phyloP scores from a whole-genome alignment of 2,797 vertebrate genomes.

The Coregonus ussuriensis region DNA sequence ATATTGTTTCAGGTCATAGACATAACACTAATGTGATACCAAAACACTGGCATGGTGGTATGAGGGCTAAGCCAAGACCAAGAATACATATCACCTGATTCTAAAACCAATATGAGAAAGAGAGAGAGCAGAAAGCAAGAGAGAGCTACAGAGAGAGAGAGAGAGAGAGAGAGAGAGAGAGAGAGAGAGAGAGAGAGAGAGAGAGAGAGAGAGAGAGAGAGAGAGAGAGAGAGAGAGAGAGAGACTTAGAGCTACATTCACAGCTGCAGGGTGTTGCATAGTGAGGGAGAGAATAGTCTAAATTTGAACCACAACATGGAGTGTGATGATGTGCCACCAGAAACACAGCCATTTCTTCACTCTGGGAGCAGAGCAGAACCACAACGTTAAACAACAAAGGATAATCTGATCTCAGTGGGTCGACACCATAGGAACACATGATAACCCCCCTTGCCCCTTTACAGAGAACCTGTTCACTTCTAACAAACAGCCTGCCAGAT shows the following conservation, averaged over 20 bases:
- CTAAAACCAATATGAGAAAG: slow-evolving; percentile 11
- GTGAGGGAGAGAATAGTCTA: slow-evolving; percentile 55
- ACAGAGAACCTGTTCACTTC: slow-evolving; percentile 22
- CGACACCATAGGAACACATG: slow-evolving; percentile 43
- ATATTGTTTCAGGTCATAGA: not conserved
- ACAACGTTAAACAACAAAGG: slow-evolving; percentile 37
- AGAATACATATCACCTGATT: not conserved
- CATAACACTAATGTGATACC: not conserved
- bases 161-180: not conserved
- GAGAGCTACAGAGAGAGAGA: not conserved
- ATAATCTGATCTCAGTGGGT: slow-evolving; percentile 31
- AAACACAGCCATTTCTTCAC: slow-evolving; percentile 55
- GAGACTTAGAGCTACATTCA: slow-evolving; percentile 46
- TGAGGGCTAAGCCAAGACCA: not conserved
- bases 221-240: slow-evolving; percentile 2
- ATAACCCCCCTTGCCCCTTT: not conserved
- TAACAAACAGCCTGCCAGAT: slow-evolving; percentile 5
- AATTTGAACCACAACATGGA: slow-evolving; percentile 64
- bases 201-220: too few species aligned
- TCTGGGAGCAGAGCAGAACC: slow-evolving; percentile 33
- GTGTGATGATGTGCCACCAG: slow-evolving; percentile 35
- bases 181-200: not conserved
- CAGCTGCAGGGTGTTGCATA: slow-evolving; percentile 57
- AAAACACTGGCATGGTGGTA: not conserved
- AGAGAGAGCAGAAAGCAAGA: not conserved